Base-by-base conservation (phyloP, 1,140 invertebrate genomes). In the Pentalonia nigronervosa region DNA sequence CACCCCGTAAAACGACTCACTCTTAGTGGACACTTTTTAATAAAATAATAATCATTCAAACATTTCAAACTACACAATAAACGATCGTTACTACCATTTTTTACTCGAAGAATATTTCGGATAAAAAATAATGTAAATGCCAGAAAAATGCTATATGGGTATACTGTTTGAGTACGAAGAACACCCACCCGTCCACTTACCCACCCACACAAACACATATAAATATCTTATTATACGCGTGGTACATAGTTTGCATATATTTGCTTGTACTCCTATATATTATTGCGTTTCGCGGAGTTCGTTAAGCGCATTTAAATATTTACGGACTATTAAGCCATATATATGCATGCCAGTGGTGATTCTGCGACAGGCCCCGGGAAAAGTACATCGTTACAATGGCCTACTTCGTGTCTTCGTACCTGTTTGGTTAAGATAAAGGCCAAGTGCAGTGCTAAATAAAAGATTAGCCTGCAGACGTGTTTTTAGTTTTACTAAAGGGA, bases 241-340 rank as follows among this genome's bases (percentile, higher is more conserved):
- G 53, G 41, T 56, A 14, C 30, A 76, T n/a, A 20, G 60, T 76
- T 76, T n/a, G n/a, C 30, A 76, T 76, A 76, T 76, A 76, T 76
- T 76, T 76, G 60, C 60, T 76, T n/a, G n/a, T n/a, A 11, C 14
- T 20, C 41, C 41, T 41, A 41, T 41, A 8, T 76, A n/a, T 76
- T 76, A 76, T 76, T 76, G n/a, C 60, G n/a, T 76, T 84, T 45
- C 34, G 25, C 11, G 47, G 11, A 87, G 84, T 53, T 90, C 48
- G 88, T 90, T 90, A 90, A 90, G 53, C 88, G 50, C 34, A 90
- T 90, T 90, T 90, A 90, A 90, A 90, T 90, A 90, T 60, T 90
- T 45, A 90, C 23, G 50, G 2, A 41, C 41, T 60, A 20, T 41
- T 60, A 17, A 56, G 48, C 20, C 50, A 50, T 25, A 41, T 30